A percentile compares a stretch with the other conserved stretches of the same genome.
phyloP scores from a whole-genome alignment of 2,797 vertebrate species.

The Spinus pinus region DNA sequence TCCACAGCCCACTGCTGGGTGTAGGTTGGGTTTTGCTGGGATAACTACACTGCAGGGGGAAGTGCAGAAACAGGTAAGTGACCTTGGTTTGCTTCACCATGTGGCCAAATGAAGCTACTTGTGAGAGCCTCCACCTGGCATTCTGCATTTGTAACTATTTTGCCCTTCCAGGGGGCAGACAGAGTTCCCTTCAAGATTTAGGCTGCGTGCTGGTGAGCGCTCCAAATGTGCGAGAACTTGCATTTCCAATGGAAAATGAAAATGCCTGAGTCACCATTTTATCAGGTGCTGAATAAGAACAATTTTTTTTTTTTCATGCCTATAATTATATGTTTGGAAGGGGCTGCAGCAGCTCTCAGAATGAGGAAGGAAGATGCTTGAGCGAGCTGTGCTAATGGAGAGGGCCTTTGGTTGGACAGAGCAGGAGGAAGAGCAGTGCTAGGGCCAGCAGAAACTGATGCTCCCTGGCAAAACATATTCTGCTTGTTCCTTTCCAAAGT shows the following conservation, averaged over 20 bases:
- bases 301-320: slow-evolving; percentile 46
- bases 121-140: neutral
- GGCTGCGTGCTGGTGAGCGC: neutral
- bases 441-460: neutral
- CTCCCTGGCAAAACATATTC: neutral
- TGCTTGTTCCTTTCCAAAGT: neutral
- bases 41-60: neutral
- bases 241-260: slow-evolving; percentile 33
- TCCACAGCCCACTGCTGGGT: neutral
- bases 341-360: slow-evolving; percentile 14
- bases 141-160: neutral
- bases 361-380: neutral
- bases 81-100: neutral
- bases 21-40: neutral
- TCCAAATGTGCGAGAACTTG: neutral
- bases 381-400: neutral
- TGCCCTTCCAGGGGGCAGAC: slow-evolving; percentile 16
- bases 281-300: slow-evolving; percentile 43
- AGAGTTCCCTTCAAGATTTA: slow-evolving; percentile 15
- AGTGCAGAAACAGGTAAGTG: neutral
- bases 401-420: neutral
- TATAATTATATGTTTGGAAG: neutral
- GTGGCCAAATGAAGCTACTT: neutral
- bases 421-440: neutral
- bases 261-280: slow-evolving; percentile 56